Evolutionary conservation across 2,888 invertebrate genomes (phyloP).

Genomic region (Nemoura dubitans): DNA sequence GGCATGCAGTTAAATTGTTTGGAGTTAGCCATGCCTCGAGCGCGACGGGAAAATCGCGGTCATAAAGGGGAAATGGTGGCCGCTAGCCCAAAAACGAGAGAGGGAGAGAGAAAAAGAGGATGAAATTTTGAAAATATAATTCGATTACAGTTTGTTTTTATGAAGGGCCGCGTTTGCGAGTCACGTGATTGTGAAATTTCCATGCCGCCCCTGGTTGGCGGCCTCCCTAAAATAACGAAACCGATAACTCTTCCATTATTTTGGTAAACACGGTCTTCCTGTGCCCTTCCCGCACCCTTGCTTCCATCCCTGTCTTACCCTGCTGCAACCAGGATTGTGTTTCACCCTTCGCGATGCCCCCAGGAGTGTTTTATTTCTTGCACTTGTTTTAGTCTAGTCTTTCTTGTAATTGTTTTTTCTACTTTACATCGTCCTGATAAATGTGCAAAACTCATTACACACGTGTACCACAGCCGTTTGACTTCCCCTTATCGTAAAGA

Average conservation of each 20-base stretch:
- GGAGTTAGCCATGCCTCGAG: background rate
- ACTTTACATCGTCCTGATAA: background rate
- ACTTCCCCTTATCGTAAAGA: background rate
- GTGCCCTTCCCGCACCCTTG: background rate
- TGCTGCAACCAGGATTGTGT: background rate
- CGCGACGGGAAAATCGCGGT: background rate
- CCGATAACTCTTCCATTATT: constrained; percentile 23
- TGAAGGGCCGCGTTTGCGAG: background rate
- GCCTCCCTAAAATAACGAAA: background rate
- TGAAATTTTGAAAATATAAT: constrained; percentile 21
- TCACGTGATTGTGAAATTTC: background rate
- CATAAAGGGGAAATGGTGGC: constrained; percentile 7
- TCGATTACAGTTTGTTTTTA: constrained; percentile 20
- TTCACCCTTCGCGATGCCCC: background rate
- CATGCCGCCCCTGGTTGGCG: background rate
- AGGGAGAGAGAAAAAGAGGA: background rate
- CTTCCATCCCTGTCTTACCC: background rate
- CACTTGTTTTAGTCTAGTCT: background rate
- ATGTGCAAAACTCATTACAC: background rate
- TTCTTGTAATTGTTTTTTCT: background rate
- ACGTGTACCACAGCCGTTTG: background rate
- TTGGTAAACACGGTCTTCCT: constrained; percentile 16
- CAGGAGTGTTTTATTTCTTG: constrained; percentile 8
- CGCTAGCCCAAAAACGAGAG: background rate
- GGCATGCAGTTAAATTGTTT: background rate